A percentile compares a stretch with the other conserved stretches of the same genome.
phyloP scores from a whole-genome alignment of 1,140 invertebrate species.

The Dysdera silvatica region DNA sequence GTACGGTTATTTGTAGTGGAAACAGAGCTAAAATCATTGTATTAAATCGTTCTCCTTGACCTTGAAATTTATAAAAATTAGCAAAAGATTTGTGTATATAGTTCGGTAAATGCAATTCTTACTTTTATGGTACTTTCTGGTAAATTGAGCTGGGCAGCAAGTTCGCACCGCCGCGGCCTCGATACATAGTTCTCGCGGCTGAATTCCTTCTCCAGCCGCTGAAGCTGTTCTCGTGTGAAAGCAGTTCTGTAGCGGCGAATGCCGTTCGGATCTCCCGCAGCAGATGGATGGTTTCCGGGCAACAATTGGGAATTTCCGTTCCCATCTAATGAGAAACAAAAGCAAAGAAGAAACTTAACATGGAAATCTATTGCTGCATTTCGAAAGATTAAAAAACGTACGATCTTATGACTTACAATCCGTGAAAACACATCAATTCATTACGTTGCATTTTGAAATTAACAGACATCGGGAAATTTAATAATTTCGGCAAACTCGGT shows the following conservation, averaged over 20 bases:
- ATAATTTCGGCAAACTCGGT: too few relatives aligned
- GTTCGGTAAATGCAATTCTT: constrained; percentile 34
- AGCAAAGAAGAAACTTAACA: not conserved
- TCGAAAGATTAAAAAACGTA: not conserved
- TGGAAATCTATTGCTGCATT: not conserved
- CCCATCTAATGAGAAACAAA: not conserved
- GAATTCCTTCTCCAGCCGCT: constrained; percentile 93
- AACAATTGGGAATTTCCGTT: too few relatives aligned
- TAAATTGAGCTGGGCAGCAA: constrained; percentile 85
- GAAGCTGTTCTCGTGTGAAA: constrained; percentile 91
- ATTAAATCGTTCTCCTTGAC: too few relatives aligned
- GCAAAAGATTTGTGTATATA: constrained; percentile 1
- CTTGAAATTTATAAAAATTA: too few relatives aligned
- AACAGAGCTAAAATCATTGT: too few relatives aligned
- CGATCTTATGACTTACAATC: not conserved
- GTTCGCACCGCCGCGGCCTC: constrained; percentile 81
- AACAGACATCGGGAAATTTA: too few relatives aligned
- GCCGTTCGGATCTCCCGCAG: constrained; percentile 30
- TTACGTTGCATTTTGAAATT: not conserved
- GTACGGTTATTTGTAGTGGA: too few relatives aligned
- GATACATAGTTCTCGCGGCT: constrained; percentile 96
- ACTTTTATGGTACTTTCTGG: constrained; percentile 99
- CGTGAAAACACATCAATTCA: not conserved
- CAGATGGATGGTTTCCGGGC: not conserved
- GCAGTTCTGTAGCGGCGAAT: constrained; percentile 91